Evolutionary conservation across 2,113 vertebrate genomes (phyloP), one percentile per base, ranked within the genome.

Genomic region (Canis aureus): DNA sequence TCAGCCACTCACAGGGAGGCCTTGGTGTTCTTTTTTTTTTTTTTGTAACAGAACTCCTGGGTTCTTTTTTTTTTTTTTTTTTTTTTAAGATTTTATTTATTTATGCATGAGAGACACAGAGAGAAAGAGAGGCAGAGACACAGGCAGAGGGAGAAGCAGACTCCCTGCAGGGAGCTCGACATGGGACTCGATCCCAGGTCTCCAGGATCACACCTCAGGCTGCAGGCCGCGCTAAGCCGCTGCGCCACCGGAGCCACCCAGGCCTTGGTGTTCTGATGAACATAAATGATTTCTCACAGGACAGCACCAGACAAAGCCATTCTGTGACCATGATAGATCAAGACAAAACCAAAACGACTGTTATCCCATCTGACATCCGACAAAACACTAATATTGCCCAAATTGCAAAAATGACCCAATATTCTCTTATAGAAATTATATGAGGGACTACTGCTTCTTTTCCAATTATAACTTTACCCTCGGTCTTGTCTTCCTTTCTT

Each of bases 331-430:
- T 53, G 51, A 35, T 27, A 60, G 76, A 84, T 29, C 17, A 79
- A 88, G 66, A 87, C 86, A 92, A 85, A 88, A 96, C 49, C 23
- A 23, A 89, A 73, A 86, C 32, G 49, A 11, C 51, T 57, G 49
- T 49, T 76, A 76, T 93, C 59, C 80, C 2, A 19, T 49, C 57
- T 25, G 71, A 84, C 49, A 32, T 82, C n/a, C 69, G 81, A 92
- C 78, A 60, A 89, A 91, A 89, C 32, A 67, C 15, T 3, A 57
- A 83, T 64, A 66, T 49, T 73, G 35, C 59, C 49, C 35, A 88
- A 82, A 87, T n/a, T 55, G 59, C 78, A 78, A 35, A 81, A 76
- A 84, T 78, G 49, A 73, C 76, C 81, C 64, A 71, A 85, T 64
- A 22, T 1, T 53, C 10, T 78, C 67, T 64, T n/a, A 35, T 11